Base-by-base conservation (phyloP, 2,113 vertebrate species). In the Petrocephalus microphthalmus region DNA sequence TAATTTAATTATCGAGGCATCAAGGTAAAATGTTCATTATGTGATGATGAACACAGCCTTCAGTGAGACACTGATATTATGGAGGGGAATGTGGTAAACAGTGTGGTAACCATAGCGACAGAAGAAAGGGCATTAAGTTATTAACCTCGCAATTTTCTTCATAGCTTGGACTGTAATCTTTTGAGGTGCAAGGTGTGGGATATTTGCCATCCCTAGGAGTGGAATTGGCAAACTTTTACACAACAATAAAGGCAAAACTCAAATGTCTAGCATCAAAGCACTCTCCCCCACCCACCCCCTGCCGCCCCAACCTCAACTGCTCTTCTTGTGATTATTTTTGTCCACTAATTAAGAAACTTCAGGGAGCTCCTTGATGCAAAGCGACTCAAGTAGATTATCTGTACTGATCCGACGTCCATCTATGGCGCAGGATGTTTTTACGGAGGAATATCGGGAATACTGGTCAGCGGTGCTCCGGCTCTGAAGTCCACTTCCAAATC, bases 1-100 rank as follows among this genome's bases (percentile, higher is more conserved):
- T 87, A 84, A 92, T 90, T 78, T 86, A 86, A 89, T 84, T 51
- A 90, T 78, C 81, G 51, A 87, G 88, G 64, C 53, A 91, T 86
- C 85, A 78, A 87, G 87, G 87, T 89, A 47, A 87, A 86, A 52
- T 53, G 47, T 29, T 83, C 86, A 87, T 60, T 47, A 84, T 47
- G n/a, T 37, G 5, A 53, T 37, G 5, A 53, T 47, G 42, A 84
- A 81, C 57, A 60, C 53, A 83, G 64, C 22, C 45, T n/a, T 84
- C 11, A 56, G 78, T 84, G 37, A 82, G 60, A 81, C 52, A 81
- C 71, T 81, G 52, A 87, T 87, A 71, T 71, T 71, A 87, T 87
- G 29, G 56, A 81, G 56, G 53, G 13, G 20, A 86, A 60, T 52
- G 56, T 60, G 56, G 20, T 86, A 86, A 60, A 86, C 85, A 86